Conservation (phyloP, 1,140 invertebrate genomes). For the Pseudomyrmex pallidus region DNA sequence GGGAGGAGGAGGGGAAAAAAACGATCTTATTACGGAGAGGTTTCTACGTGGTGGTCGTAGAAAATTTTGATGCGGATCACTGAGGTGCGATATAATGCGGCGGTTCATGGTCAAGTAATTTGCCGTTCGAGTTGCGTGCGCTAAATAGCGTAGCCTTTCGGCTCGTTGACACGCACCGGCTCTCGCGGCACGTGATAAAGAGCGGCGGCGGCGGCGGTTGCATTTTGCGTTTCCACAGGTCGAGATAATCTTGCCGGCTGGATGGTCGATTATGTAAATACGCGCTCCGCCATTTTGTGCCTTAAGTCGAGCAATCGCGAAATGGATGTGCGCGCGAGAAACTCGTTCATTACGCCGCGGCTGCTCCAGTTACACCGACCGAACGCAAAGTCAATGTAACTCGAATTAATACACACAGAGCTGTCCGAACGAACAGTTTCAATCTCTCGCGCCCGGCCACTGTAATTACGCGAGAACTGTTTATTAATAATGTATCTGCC, state of each 20-base stretch:
- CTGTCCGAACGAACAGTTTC: conserved; percentile 34
- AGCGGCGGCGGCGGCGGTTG: conserved; percentile 1
- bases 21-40: background rate
- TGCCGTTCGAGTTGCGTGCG: conserved; percentile 53
- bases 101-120: conserved; percentile 50
- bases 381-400: conserved; percentile 44
- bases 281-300: conserved; percentile 23
- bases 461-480: conserved; percentile 23
- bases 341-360: conserved; percentile 35
- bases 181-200: conserved; percentile 7
- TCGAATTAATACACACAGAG: conserved; percentile 28
- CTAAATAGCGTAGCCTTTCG: conserved; percentile 42
- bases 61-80: conserved; percentile 44
- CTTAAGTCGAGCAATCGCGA: conserved; percentile 51
- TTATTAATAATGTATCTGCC: conserved; percentile 34
- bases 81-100: conserved; percentile 17
- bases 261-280: conserved; percentile 55
- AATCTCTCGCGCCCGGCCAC: conserved; percentile 2
- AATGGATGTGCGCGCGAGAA: conserved; percentile 51
- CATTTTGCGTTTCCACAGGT: conserved; percentile 34
- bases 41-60: background rate
- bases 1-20: background rate
- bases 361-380: conserved; percentile 34
- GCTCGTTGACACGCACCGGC: conserved; percentile 20
- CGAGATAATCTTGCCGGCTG: conserved; percentile 34